Percentiles rank a stretch among this genome's conserved stretches.
phyloP scores from a whole-genome alignment of 37 sponge, comb jelly and placozoan species.

The Amphimedon queenslandica region DNA sequence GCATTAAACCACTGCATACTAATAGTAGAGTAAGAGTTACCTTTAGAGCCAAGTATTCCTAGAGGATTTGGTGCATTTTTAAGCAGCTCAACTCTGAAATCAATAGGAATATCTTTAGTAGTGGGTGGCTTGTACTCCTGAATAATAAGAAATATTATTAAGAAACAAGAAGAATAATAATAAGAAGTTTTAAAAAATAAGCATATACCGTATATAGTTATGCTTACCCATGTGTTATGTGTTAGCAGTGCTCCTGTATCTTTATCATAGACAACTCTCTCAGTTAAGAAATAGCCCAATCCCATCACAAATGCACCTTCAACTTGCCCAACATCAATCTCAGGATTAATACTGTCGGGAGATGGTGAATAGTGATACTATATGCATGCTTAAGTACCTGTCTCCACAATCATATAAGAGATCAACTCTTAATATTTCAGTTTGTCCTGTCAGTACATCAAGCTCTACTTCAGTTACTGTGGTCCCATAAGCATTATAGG shows the following conservation, averaged over 20 bases:
- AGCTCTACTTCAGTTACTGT: slow-evolving; percentile 26
- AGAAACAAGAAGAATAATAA: background rate
- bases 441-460: slow-evolving; percentile 30
- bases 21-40: slow-evolving; percentile 7
- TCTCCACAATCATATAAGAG: slow-evolving; percentile 21
- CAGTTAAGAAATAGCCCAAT: slow-evolving; percentile 18
- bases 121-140: slow-evolving; percentile 40
- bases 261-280: slow-evolving; percentile 6
- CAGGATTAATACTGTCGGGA: slow-evolving; percentile 23
- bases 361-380: background rate
- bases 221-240: slow-evolving; percentile 34
- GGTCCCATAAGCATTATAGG: slow-evolving; percentile 39
- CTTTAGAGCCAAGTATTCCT: slow-evolving; percentile 66
- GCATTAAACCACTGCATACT: too few species aligned
- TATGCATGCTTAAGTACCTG: slow-evolving; percentile 23
- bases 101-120: slow-evolving; percentile 41
- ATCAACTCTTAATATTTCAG: slow-evolving; percentile 11
- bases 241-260: slow-evolving; percentile 15
- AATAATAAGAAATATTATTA: background rate
- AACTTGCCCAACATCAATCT: slow-evolving; percentile 46
- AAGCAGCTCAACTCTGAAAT: slow-evolving; percentile 62
- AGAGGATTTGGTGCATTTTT: slow-evolving; percentile 81
- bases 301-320: slow-evolving; percentile 32
- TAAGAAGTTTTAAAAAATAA: background rate
- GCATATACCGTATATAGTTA: background rate